A percentile compares a stretch with the other conserved stretches of the same genome.
phyloP scores from a whole-genome alignment of 2,888 invertebrate species.

The Synergus itoensis region DNA sequence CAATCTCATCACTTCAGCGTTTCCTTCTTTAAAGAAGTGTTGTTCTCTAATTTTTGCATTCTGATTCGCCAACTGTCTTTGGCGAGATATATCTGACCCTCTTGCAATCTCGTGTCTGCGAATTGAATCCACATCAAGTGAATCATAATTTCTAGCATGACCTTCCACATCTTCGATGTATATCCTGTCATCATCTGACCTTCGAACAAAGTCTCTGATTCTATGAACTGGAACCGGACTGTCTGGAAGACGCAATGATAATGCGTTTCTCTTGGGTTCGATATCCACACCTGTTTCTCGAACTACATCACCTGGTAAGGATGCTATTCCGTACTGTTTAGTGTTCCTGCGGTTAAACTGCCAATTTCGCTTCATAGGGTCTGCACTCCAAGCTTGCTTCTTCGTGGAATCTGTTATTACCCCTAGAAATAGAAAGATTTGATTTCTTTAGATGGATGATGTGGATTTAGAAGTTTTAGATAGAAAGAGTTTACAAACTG shows the following conservation, averaged over 20 bases:
- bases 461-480: not conserved
- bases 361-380: constrained; percentile 84
- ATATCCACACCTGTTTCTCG: constrained; percentile 52
- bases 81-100: constrained; percentile 82
- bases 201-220: constrained; percentile 49
- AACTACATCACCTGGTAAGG: constrained; percentile 73
- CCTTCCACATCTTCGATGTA: constrained; percentile 82
- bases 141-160: constrained; percentile 78
- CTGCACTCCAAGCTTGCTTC: constrained; percentile 93
- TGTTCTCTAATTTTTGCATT: constrained; percentile 82
- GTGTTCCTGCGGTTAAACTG: constrained; percentile 85
- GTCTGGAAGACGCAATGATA: constrained; percentile 56
- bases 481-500: not conserved
- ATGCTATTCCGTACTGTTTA: constrained; percentile 68
- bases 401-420: constrained; percentile 43
- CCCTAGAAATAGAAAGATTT: not conserved
- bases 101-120: constrained; percentile 88
- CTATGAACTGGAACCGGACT: constrained; percentile 56
- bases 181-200: constrained; percentile 77
- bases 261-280: constrained; percentile 48
- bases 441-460: not conserved
- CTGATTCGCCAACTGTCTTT: constrained; percentile 63
- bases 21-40: constrained; percentile 90
- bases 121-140: constrained; percentile 86
- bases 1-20: constrained; percentile 89